A percentile compares a stretch with the other conserved stretches of the same genome.
These are phyloP conservation scores for Choreutis nemorana DNA, from an alignment of 2,888 invertebrate species.

Conservation along the genomic window DNA sequence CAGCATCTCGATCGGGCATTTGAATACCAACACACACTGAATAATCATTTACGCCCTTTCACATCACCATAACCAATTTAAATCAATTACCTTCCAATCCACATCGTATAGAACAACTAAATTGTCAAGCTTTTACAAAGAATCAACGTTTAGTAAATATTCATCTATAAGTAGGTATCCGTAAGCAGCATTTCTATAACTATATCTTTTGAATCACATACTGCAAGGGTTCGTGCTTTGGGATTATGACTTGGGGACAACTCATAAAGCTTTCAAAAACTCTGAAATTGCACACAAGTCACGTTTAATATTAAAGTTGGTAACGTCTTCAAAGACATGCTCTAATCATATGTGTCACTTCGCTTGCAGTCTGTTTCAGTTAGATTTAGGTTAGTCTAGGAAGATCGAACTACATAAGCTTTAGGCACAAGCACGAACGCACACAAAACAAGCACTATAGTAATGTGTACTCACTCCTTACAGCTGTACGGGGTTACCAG, in stretches of 20 bases:
- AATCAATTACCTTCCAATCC: constrained; percentile 65
- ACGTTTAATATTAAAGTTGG: too few relatives aligned
- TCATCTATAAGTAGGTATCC: constrained; percentile 35
- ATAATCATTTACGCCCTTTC: constrained; percentile 56
- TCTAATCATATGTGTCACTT: constrained; percentile 23
- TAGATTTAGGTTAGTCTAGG: constrained; percentile 45
- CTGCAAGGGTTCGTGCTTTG: constrained; percentile 60
- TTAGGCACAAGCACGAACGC: constrained; percentile 64
- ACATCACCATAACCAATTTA: constrained; percentile 62
- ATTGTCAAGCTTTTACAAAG: constrained; percentile 60
- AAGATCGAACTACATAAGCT: constrained; percentile 51
- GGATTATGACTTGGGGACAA: constrained; percentile 36
- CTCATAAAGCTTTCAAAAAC: too few relatives aligned
- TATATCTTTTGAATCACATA: constrained; percentile 39
- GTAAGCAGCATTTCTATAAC: constrained; percentile 51
- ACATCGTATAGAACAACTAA: constrained; percentile 60
- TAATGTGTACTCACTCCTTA: constrained; percentile 75
- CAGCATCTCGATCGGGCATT: constrained; percentile 70
- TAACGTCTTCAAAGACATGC: constrained; percentile 41
- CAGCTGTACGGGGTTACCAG: constrained; percentile 72
- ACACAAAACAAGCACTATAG: constrained; percentile 66
- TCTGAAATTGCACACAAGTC: too few relatives aligned
- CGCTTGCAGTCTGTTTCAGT: constrained; percentile 58
- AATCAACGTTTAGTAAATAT: constrained; percentile 57
- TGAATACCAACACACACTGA: constrained; percentile 77